A percentile compares a stretch with the other conserved stretches of the same genome.
Conservation (phyloP, 1,140 invertebrate species). For the Apis cerana region DNA sequence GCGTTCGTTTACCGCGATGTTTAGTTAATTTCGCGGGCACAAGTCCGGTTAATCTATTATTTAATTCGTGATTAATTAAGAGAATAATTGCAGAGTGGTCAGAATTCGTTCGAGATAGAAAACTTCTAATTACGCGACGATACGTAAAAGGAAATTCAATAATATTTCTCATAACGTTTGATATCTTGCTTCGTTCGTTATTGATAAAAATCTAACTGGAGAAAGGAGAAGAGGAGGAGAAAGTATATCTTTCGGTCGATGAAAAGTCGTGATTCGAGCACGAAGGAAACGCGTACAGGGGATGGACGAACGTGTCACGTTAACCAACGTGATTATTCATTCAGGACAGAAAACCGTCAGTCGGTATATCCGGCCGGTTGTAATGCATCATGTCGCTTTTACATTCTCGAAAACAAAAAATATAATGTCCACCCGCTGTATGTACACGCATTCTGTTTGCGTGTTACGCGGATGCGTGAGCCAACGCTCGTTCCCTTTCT, state of each 20-base stretch:
- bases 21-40: slow-evolving; percentile 2
- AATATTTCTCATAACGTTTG: too few relatives aligned
- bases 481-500: slow-evolving; percentile 9
- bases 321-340: slow-evolving; percentile 64
- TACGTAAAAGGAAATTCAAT: too few relatives aligned
- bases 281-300: background rate
- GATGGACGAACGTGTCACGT: slow-evolving; percentile 27
- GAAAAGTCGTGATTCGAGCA: background rate
- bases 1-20: slow-evolving; percentile 5
- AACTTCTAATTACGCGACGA: too few relatives aligned
- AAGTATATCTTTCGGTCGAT: background rate
- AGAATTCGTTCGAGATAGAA: too few relatives aligned
- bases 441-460: slow-evolving; percentile 53
- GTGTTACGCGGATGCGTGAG: slow-evolving; percentile 43
- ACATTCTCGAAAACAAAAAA: slow-evolving; percentile 54
- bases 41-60: slow-evolving; percentile 9
- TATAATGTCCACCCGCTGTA: slow-evolving; percentile 41
- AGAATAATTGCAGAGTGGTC: background rate
- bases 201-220: too few relatives aligned
- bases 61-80: slow-evolving; percentile 18
- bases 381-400: slow-evolving; percentile 60
- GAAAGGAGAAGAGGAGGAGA: background rate
- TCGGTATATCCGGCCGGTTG: slow-evolving; percentile 62
- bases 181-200: too few relatives aligned
- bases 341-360: slow-evolving; percentile 58